Base-by-base conservation (phyloP, 1,140 invertebrate genomes). In the Caenorhabditis tropicalis region DNA sequence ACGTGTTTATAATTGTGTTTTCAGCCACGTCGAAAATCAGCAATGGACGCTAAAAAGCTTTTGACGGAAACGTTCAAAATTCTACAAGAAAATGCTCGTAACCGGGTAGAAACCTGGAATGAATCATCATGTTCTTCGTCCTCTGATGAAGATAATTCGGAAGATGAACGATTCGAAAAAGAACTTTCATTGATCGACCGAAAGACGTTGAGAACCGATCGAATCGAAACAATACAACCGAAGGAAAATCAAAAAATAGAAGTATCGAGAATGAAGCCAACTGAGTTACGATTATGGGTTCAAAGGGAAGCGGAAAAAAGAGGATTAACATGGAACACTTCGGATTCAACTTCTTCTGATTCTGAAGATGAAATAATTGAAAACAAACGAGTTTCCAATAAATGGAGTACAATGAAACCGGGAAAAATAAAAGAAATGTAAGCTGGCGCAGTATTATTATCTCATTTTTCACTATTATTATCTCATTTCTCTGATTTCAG, bases 11-110 rank as follows among this genome's bases (percentile, higher is more conserved):
- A 19, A 4, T 36, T 7, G 10, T 36, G 0, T 19, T 74, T 74
- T 74, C 33, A 74, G 65, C 36, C 65, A 7, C 21, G 58, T 33
- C 58, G 65, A 24, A 74, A 46, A 46, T 43, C 65, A 6, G 65
- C 65, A 5, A 74, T 74, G 65, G 36, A 74, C 27, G 65, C 65
- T 0, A 12, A n/a, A 21, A 5, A 10, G 10, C 5, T 74, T 43
- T 36, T 74, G 6, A 24, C 36, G 3, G 65, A 74, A 74, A 74
- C 65, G 1, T 74, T 74, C 65, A 74, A 43, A 74, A 21, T 74
- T 7, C 21, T 74, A 3, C 65, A 43, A 43, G 65, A 46, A 19
- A 74, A 74, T n/a, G 16, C 36, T 74, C 65, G 65, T 12, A 39
- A 43, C 24, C 27, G 65, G 2, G 21, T 24, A 10, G n/a, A 74